Evolutionary conservation across 2,113 vertebrate genomes (phyloP).

Genomic region (Plecturocebus donacophilus): DNA sequence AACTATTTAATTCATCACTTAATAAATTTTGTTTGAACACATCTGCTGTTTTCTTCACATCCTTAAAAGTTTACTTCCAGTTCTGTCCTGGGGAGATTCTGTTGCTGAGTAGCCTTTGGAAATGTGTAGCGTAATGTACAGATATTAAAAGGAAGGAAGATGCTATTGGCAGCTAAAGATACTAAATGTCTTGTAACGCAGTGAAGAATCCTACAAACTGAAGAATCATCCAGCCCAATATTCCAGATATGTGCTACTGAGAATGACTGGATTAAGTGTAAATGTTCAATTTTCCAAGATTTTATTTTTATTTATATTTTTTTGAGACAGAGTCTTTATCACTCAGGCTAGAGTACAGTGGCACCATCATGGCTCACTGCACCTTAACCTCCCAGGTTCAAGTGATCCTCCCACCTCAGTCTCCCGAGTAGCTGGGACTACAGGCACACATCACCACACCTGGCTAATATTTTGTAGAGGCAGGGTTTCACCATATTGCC

Average conservation of each 20-base stretch:
- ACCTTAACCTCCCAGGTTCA: too few relatives aligned
- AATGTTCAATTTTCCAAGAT: neutral
- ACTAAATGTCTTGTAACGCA: neutral
- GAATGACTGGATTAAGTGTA: neutral
- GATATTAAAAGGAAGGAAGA: neutral
- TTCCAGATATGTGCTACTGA: neutral
- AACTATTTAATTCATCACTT: neutral
- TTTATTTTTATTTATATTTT: too few relatives aligned
- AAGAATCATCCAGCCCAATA: neutral
- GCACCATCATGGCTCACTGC: too few relatives aligned
- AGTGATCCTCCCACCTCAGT: too few relatives aligned
- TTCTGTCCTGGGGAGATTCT: neutral
- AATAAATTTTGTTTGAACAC: constrained; percentile 17
- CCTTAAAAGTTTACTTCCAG: neutral
- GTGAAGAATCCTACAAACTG: neutral
- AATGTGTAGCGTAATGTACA: neutral
- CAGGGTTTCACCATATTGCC: too few relatives aligned
- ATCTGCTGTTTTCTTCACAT: neutral
- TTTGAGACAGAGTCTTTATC: too few relatives aligned
- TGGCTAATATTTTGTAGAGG: too few relatives aligned
- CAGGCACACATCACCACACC: too few relatives aligned
- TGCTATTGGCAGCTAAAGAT: neutral
- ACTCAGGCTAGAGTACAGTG: too few relatives aligned
- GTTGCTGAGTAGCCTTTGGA: neutral
- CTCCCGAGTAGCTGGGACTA: too few relatives aligned